Percentiles rank a stretch among this genome's conserved stretches.
Conservation (phyloP, 2,888 invertebrate genomes). For the Archips crataeganus region DNA sequence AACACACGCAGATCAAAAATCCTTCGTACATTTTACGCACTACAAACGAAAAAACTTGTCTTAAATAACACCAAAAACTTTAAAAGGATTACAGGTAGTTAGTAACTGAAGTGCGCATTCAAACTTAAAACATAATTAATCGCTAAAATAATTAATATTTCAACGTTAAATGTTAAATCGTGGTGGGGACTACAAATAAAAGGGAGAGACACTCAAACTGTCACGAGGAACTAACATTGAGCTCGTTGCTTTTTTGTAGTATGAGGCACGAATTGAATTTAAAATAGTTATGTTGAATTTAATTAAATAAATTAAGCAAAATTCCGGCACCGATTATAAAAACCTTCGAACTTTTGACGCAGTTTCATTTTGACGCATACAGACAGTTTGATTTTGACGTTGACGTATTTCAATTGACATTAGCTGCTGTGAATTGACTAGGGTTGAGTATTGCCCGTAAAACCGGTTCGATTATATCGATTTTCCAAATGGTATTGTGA, state of each 20-base stretch:
- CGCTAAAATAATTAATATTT: conserved; percentile 33
- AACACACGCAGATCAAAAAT: conserved; percentile 62
- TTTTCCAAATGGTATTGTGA: background rate
- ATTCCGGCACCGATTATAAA: conserved; percentile 42
- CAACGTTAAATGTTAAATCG: conserved; percentile 11
- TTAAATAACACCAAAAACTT: conserved; percentile 40
- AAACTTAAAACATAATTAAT: conserved; percentile 42
- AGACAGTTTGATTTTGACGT: conserved; percentile 1
- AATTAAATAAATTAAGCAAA: conserved; percentile 22
- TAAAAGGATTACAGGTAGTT: conserved; percentile 21
- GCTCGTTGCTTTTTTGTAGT: conserved; percentile 27
- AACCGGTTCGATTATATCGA: background rate
- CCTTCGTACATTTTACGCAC: conserved; percentile 60
- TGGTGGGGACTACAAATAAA: conserved; percentile 19
- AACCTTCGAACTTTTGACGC: conserved; percentile 63
- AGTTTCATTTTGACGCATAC: conserved; percentile 6
- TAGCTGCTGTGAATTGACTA: background rate
- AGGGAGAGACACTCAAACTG: conserved; percentile 20
- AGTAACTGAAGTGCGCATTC: conserved; percentile 12
- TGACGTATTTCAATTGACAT: conserved; percentile 4
- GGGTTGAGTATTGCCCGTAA: background rate
- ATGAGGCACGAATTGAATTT: conserved; percentile 13
- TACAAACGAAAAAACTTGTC: conserved; percentile 30
- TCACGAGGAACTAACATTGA: conserved; percentile 34
- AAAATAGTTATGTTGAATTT: conserved; percentile 11